Evolutionary conservation across 2,113 vertebrate species (phyloP).

Genomic region (Tachycineta bicolor): DNA sequence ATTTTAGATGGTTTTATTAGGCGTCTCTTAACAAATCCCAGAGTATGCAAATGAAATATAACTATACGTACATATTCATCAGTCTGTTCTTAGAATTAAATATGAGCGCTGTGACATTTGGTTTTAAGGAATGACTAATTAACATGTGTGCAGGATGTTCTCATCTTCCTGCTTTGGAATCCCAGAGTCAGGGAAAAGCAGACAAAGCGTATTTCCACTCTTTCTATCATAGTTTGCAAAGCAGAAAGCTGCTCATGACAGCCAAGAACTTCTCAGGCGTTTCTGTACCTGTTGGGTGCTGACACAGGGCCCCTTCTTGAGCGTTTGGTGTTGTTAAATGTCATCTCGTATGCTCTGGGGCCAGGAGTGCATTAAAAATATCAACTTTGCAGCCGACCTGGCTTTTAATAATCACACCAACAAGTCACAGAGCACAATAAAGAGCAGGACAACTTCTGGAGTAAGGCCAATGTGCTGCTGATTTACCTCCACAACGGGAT

Average conservation of each 20-base stretch:
- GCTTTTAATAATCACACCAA: slow-evolving; percentile 11
- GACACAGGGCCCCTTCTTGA: neutral
- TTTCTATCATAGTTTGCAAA: slow-evolving; percentile 56
- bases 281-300: slow-evolving; percentile 54
- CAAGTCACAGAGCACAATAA: neutral
- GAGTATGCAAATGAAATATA: slow-evolving; percentile 71
- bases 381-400: neutral
- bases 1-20: slow-evolving; percentile 66
- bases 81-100: slow-evolving; percentile 72
- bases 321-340: neutral
- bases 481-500: neutral
- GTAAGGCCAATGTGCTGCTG: neutral
- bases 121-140: slow-evolving; percentile 74
- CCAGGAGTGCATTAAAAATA: neutral
- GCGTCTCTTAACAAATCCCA: slow-evolving; percentile 53
- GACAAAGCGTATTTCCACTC: slow-evolving; percentile 62
- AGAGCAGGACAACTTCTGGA: neutral
- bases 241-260: slow-evolving; percentile 2
- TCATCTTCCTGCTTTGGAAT: slow-evolving; percentile 61
- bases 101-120: slow-evolving; percentile 74
- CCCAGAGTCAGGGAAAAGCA: slow-evolving; percentile 32
- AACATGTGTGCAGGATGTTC: slow-evolving; percentile 69
- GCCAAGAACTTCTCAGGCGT: slow-evolving; percentile 47
- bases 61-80: slow-evolving; percentile 70
- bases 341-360: neutral